Conservation (phyloP, 2,888 invertebrate genomes). For the Venustoraphidia nigricollis region DNA sequence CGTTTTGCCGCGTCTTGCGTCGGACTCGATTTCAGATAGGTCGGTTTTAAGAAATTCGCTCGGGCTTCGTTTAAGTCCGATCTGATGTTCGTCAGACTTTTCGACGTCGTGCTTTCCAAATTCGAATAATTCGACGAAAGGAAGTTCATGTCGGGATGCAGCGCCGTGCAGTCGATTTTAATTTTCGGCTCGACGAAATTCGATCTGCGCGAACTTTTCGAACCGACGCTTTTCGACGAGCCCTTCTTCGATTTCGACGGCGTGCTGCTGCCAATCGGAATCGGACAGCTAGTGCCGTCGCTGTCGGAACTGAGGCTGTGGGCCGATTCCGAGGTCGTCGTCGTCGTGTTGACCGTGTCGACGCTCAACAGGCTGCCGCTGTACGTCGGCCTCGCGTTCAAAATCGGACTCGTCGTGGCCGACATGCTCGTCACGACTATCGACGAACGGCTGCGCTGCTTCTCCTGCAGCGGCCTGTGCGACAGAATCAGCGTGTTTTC, state of each 20-base stretch:
- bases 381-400: conserved; percentile 36
- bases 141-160: conserved; percentile 13
- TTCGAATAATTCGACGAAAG: conserved; percentile 15
- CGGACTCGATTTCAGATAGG: conserved; percentile 17
- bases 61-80: conserved; percentile 14
- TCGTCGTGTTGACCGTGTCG: conserved; percentile 38
- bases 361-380: conserved; percentile 48
- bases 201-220: conserved; percentile 32
- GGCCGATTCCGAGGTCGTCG: conserved; percentile 44
- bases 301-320: conserved; percentile 52
- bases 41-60: conserved; percentile 8
- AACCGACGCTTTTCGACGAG: conserved; percentile 39
- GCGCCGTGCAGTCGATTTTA: conserved; percentile 14
- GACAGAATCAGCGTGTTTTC: conserved; percentile 51
- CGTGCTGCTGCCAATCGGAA: conserved; percentile 34
- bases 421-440: conserved; percentile 45
- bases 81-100: conserved; percentile 26
- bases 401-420: conserved; percentile 53
- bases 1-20: not conserved
- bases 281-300: conserved; percentile 36
- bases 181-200: conserved; percentile 16
- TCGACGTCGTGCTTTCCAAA: conserved; percentile 24
- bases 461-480: conserved; percentile 25
- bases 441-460: conserved; percentile 8
- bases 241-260: conserved; percentile 23